Conservation (phyloP, 30 jellyfish, hydroid and myxozoan species). For the Nemopilema nomurai region DNA sequence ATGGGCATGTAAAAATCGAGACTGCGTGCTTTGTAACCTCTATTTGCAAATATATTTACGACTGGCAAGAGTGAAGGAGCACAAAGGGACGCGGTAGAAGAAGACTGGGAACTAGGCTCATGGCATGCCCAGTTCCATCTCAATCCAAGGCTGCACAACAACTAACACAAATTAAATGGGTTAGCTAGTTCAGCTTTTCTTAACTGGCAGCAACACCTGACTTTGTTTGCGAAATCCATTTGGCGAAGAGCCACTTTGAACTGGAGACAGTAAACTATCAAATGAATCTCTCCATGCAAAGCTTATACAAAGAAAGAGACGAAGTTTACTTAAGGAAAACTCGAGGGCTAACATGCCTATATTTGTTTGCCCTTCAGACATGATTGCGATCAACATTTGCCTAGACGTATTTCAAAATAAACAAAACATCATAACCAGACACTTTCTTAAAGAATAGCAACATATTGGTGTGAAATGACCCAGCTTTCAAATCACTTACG, state of each 20-base stretch:
- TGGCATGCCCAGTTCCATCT: not conserved
- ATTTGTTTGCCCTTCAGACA: not conserved
- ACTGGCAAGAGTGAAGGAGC: too few species aligned
- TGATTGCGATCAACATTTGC: constrained; percentile 15
- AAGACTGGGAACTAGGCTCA: too few species aligned
- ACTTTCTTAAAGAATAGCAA: constrained; percentile 19
- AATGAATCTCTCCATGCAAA: not conserved
- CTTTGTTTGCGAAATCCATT: not conserved
- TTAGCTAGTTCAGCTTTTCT: not conserved
- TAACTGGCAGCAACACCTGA: not conserved
- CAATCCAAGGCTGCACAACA: not conserved
- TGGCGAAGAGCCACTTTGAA: constrained; percentile 20
- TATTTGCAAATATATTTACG: too few species aligned
- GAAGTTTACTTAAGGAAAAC: not conserved
- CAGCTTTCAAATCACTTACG: not conserved
- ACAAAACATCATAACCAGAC: constrained; percentile 27
- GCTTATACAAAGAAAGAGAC: not conserved
- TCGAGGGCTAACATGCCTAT: not conserved
- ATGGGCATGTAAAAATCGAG: too few species aligned
- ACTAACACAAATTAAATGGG: not conserved
- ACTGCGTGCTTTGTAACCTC: too few species aligned
- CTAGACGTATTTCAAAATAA: constrained; percentile 1
- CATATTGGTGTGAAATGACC: constrained; percentile 42
- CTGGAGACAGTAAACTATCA: constrained; percentile 6
- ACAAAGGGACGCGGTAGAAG: too few species aligned